phyloP scores from a whole-genome alignment of 2,113 vertebrate genomes.

The Thomomys bottae region DNA sequence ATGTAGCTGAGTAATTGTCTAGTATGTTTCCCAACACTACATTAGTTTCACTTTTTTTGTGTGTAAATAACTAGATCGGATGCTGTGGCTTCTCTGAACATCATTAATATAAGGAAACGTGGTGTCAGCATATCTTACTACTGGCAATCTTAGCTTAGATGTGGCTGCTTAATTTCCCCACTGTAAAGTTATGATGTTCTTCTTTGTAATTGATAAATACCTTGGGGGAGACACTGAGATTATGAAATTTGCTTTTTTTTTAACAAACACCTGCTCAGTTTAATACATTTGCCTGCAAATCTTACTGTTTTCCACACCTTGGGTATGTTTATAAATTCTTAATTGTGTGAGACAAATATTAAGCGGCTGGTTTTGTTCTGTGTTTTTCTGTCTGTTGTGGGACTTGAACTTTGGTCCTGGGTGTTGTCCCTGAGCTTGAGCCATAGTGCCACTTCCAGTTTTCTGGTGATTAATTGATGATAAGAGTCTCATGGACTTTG shows the following conservation, averaged over 20 bases:
- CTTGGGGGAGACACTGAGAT: background rate
- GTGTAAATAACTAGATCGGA: background rate
- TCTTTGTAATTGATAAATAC: background rate
- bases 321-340: background rate
- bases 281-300: background rate
- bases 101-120: background rate
- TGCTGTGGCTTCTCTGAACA: background rate
- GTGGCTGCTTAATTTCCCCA: background rate
- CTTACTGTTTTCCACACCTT: background rate
- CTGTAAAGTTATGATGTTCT: background rate
- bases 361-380: too few species aligned
- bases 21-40: background rate
- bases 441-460: too few species aligned
- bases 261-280: background rate
- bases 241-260: slow-evolving; percentile 22
- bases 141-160: background rate
- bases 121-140: background rate
- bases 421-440: too few species aligned
- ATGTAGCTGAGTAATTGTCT: background rate
- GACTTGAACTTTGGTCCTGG: too few species aligned
- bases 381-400: too few species aligned
- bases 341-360: background rate
- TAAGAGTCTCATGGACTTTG: too few species aligned
- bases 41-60: background rate
- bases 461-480: too few species aligned